phyloP scores from a whole-genome alignment of 2,797 vertebrate species.

The Holocentrus rufus region DNA sequence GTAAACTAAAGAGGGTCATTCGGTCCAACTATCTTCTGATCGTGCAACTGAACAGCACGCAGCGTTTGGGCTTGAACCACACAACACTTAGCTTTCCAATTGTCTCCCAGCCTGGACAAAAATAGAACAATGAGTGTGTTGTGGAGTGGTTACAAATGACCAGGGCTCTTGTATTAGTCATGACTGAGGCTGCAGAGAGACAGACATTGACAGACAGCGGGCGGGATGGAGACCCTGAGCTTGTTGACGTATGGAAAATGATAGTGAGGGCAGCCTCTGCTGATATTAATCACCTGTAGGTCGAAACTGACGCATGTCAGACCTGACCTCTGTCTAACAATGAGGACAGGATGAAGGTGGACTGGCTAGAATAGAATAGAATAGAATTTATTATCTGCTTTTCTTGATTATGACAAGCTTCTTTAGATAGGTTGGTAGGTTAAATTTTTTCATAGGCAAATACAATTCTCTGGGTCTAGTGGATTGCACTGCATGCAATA shows the following conservation, averaged over 20 bases:
- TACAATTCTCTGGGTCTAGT: neutral
- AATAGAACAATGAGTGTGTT: constrained; percentile 26
- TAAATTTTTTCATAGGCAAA: neutral
- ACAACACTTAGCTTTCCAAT: neutral
- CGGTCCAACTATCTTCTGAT: neutral
- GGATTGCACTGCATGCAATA: too few relatives aligned
- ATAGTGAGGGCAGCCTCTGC: constrained; percentile 40
- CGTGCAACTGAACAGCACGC: neutral
- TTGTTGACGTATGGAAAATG: constrained; percentile 51
- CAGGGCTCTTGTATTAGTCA: constrained; percentile 16
- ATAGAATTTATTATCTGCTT: neutral
- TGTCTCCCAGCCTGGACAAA: constrained; percentile 22
- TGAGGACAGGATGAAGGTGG: neutral
- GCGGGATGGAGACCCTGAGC: constrained; percentile 35
- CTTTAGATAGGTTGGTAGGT: neutral
- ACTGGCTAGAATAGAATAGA: neutral
- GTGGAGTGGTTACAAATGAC: constrained; percentile 32
- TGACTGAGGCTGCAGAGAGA: constrained; percentile 18
- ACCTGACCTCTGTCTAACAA: constrained; percentile 26
- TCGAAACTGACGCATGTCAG: constrained; percentile 40
- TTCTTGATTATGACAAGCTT: neutral
- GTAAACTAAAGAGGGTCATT: neutral
- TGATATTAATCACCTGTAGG: constrained; percentile 57
- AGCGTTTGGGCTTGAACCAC: neutral
- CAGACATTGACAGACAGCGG: constrained; percentile 18